Evolutionary conservation across 1,140 invertebrate genomes (phyloP).

Genomic region (Augochlora pura): DNA sequence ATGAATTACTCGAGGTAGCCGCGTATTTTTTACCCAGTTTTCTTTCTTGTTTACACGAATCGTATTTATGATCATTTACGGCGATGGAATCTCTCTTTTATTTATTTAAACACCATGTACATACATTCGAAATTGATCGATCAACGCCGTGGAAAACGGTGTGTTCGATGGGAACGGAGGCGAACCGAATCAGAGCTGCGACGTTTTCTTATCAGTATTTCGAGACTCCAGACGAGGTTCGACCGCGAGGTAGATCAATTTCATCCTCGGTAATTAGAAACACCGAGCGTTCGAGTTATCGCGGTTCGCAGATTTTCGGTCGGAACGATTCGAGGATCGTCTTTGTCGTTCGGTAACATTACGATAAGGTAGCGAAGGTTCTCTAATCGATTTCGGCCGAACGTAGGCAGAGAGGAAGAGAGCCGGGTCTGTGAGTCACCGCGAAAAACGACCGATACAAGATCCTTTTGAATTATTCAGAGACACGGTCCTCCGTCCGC

Average conservation of each 20-base stretch:
- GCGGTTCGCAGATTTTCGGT: neutral
- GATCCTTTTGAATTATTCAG: no score
- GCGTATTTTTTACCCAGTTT: constrained; percentile 27
- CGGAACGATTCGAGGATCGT: neutral
- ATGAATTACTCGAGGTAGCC: constrained; percentile 45
- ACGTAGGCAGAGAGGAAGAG: no score
- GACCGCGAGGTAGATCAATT: no score
- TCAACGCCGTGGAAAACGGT: constrained; percentile 1
- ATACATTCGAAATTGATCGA: constrained; percentile 40
- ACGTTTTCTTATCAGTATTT: neutral
- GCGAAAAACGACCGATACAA: neutral
- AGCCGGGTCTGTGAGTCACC: no score
- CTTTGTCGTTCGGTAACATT: neutral
- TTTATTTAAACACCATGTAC: constrained; percentile 54
- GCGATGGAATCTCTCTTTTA: constrained; percentile 47
- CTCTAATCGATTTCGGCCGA: neutral
- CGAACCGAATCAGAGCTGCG: neutral
- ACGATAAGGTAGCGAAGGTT: neutral
- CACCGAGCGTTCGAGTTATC: no score
- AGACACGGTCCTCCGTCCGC: no score
- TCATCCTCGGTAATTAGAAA: neutral
- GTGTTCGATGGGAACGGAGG: constrained; percentile 5
- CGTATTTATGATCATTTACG: constrained; percentile 52
- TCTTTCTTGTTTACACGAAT: constrained; percentile 35
- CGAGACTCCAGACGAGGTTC: no score